Evolutionary conservation across 2,797 vertebrate genomes (phyloP).

Genomic region (Sebastiscus albofasciatus): DNA sequence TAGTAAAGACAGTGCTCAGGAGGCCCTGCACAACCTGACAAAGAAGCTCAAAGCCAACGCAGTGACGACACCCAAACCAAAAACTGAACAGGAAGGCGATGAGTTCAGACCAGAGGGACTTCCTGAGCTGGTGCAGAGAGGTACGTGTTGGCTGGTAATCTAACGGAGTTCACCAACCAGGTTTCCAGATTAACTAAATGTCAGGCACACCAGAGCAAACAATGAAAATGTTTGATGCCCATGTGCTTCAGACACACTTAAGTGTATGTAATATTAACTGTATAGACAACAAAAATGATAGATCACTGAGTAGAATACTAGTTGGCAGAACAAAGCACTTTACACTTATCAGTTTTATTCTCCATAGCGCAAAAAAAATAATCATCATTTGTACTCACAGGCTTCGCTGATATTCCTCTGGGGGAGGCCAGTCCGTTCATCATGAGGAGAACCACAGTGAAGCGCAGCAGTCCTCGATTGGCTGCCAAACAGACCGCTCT

Average conservation of each 20-base stretch:
- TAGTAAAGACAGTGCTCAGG: slow-evolving; percentile 70
- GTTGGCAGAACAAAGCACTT: not conserved
- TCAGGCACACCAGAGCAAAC: too few species aligned
- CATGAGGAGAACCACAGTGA: slow-evolving; percentile 83
- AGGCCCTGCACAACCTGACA: slow-evolving; percentile 78
- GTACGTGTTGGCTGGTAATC: slow-evolving; percentile 60
- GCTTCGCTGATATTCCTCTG: slow-evolving; percentile 87
- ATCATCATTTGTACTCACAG: slow-evolving; percentile 58
- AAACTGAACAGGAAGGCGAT: slow-evolving; percentile 49
- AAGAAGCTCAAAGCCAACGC: slow-evolving; percentile 77
- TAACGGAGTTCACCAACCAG: not conserved
- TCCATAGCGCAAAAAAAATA: not conserved
- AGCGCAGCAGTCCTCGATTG: slow-evolving; percentile 81
- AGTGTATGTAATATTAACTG: not conserved
- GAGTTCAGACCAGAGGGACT: slow-evolving; percentile 85
- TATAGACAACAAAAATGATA: not conserved
- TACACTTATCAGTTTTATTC: not conserved
- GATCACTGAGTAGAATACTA: not conserved
- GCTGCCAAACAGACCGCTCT: slow-evolving; percentile 37
- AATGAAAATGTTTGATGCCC: too few species aligned
- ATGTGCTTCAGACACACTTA: not conserved
- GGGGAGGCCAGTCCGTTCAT: slow-evolving; percentile 86
- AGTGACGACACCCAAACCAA: slow-evolving; percentile 31
- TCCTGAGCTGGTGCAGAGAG: slow-evolving; percentile 89
- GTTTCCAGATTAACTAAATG: too few species aligned